phyloP scores from a whole-genome alignment of 2,797 vertebrate species.

The Heteromormyrus szaboi region DNA sequence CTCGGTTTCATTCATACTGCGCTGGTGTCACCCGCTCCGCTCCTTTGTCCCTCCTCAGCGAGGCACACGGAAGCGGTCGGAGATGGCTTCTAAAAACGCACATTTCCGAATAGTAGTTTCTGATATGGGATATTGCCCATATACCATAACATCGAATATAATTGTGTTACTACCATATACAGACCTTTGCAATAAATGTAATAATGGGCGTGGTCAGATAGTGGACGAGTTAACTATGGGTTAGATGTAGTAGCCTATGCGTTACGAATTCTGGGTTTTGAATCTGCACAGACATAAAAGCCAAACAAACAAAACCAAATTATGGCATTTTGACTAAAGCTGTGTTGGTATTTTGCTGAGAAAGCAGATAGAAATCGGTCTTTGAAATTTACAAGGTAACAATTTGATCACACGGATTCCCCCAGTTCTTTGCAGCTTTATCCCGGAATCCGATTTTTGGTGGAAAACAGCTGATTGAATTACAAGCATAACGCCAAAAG shows the following conservation, averaged over 20 bases:
- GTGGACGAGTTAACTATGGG: slow-evolving; percentile 61
- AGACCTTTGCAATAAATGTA: slow-evolving; percentile 53
- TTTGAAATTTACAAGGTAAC: slow-evolving; percentile 48
- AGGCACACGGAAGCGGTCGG: slow-evolving; percentile 40
- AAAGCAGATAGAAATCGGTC: slow-evolving; percentile 43
- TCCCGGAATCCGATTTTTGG: slow-evolving; percentile 50
- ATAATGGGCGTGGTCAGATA: slow-evolving; percentile 68
- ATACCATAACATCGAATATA: slow-evolving; percentile 21
- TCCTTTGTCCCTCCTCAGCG: slow-evolving; percentile 49
- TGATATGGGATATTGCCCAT: slow-evolving; percentile 31
- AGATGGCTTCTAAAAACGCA: slow-evolving; percentile 32
- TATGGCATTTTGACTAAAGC: slow-evolving; percentile 33
- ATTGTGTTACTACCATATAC: slow-evolving; percentile 31
- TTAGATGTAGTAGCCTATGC: slow-evolving; percentile 52
- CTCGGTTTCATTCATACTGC: slow-evolving; percentile 76
- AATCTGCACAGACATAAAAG: neutral
- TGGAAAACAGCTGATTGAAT: slow-evolving; percentile 69
- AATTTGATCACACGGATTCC: slow-evolving; percentile 50
- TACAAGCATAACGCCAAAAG: slow-evolving; percentile 63
- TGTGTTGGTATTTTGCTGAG: slow-evolving; percentile 40
- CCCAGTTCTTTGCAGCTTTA: slow-evolving; percentile 30
- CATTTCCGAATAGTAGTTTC: slow-evolving; percentile 19
- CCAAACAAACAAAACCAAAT: slow-evolving; percentile 30
- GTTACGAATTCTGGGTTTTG: slow-evolving; percentile 43
- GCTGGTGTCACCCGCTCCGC: slow-evolving; percentile 64